A percentile compares a stretch with the other conserved stretches of the same genome.
phyloP scores from a whole-genome alignment of 2,113 vertebrate genomes.

The Tringa solitaria region DNA sequence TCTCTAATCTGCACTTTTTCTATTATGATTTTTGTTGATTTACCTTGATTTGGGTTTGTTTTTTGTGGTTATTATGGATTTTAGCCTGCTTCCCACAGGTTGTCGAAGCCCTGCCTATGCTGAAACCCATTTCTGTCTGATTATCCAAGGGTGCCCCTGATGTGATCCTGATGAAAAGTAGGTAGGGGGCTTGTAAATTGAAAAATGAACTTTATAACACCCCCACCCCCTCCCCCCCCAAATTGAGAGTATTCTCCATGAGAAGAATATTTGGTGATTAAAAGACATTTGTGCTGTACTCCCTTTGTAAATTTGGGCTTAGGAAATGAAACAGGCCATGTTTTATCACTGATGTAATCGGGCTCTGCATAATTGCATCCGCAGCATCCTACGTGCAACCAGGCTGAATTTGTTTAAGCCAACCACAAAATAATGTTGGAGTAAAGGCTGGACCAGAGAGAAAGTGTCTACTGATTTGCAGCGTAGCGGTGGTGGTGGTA shows the following conservation, averaged over 20 bases:
- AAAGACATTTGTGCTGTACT: background rate
- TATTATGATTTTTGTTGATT: slow-evolving; percentile 38
- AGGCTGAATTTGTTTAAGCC: background rate
- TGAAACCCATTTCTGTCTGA: slow-evolving; percentile 62
- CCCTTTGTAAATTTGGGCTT: background rate
- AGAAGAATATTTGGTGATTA: slow-evolving; percentile 11
- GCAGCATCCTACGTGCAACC: background rate
- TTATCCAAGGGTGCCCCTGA: slow-evolving; percentile 57
- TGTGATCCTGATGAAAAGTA: slow-evolving; percentile 75
- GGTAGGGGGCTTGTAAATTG: slow-evolving; percentile 60
- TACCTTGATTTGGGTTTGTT: slow-evolving; percentile 42
- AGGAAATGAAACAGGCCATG: background rate
- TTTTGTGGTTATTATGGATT: slow-evolving; percentile 54
- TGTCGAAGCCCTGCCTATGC: slow-evolving; percentile 38
- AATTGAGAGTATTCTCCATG: background rate
- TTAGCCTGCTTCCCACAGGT: slow-evolving; percentile 50
- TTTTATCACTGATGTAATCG: background rate
- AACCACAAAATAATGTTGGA: background rate
- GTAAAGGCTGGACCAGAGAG: background rate
- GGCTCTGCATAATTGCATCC: background rate
- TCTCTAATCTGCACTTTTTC: slow-evolving; percentile 15
- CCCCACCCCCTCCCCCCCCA: background rate
- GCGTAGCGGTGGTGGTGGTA: background rate
- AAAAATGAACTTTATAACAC: slow-evolving; percentile 50
- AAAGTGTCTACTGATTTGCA: too few species aligned